phyloP scores from a whole-genome alignment of 2,113 vertebrate genomes.

The Conger conger region DNA sequence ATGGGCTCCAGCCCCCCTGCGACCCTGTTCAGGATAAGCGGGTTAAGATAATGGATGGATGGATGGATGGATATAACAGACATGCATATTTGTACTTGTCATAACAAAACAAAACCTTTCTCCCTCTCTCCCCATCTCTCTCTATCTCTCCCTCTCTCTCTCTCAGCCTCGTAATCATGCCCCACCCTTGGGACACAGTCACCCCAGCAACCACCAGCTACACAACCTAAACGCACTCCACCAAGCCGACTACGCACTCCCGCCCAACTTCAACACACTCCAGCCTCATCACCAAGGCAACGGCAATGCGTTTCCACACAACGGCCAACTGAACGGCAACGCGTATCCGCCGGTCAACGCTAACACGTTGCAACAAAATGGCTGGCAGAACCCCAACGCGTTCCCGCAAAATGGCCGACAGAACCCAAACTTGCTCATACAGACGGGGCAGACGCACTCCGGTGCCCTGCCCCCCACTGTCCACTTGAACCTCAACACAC shows the following conservation, averaged over 20 bases:
- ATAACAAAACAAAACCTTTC: too few relatives aligned
- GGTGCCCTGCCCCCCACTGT: slow-evolving; percentile 46
- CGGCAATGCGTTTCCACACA: slow-evolving; percentile 30
- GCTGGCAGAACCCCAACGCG: slow-evolving; percentile 7
- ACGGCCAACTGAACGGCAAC: slow-evolving; percentile 16
- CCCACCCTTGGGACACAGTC: slow-evolving; percentile 39
- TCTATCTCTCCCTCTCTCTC: not conserved
- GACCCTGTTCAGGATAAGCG: too few relatives aligned
- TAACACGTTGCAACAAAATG: slow-evolving; percentile 33
- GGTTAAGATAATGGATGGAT: too few relatives aligned
- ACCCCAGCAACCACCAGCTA: slow-evolving; percentile 40
- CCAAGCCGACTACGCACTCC: not conserved
- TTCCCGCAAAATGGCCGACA: slow-evolving; percentile 44
- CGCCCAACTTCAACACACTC: slow-evolving; percentile 26
- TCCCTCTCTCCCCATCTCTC: not conserved
- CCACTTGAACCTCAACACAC: slow-evolving; percentile 61
- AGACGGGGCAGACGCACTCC: slow-evolving; percentile 46
- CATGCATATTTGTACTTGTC: too few relatives aligned
- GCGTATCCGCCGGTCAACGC: slow-evolving; percentile 29
- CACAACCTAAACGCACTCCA: slow-evolving; percentile 27
- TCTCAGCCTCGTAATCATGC: not conserved
- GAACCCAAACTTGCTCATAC: slow-evolving; percentile 64
- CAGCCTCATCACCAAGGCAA: slow-evolving; percentile 27
- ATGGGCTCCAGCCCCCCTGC: too few relatives aligned
- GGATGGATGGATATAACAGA: too few relatives aligned